A percentile compares a stretch with the other conserved stretches of the same genome.
Conservation (phyloP, 2,113 vertebrate species). For the Origma solitaria region DNA sequence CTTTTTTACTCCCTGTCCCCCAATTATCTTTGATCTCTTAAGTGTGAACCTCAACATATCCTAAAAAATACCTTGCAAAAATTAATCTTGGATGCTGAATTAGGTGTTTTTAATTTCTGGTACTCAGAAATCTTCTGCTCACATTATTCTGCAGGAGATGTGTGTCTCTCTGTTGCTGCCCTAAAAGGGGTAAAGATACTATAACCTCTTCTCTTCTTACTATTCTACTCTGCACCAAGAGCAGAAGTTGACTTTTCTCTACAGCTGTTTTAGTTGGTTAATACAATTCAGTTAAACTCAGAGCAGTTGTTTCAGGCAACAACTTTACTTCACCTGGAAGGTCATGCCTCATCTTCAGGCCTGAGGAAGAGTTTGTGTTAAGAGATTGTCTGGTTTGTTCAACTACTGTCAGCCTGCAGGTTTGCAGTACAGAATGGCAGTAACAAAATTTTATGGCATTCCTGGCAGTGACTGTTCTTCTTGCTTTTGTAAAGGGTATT, state of each 20-base stretch:
- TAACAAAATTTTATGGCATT: neutral
- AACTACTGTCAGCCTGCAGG: neutral
- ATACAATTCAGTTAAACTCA: neutral
- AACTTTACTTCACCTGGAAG: neutral
- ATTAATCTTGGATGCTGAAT: neutral
- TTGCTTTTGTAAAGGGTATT: neutral
- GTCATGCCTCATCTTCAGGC: neutral
- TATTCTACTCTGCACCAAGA: neutral
- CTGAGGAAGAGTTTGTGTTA: neutral
- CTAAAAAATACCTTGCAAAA: neutral
- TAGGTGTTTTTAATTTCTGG: neutral
- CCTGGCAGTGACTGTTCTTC: neutral
- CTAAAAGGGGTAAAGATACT: neutral
- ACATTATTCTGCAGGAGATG: neutral
- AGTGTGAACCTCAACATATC: neutral
- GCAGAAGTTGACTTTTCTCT: neutral
- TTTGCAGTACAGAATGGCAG: neutral
- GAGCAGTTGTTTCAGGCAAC: neutral
- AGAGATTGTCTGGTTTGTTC: neutral
- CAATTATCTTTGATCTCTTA: neutral
- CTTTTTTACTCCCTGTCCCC: neutral
- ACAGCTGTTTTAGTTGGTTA: neutral
- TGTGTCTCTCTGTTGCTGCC: neutral
- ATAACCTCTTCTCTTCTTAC: neutral
- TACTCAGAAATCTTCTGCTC: neutral